Conservation (phyloP, 2,888 invertebrate species). For the Cheiracanthium punctorium region DNA sequence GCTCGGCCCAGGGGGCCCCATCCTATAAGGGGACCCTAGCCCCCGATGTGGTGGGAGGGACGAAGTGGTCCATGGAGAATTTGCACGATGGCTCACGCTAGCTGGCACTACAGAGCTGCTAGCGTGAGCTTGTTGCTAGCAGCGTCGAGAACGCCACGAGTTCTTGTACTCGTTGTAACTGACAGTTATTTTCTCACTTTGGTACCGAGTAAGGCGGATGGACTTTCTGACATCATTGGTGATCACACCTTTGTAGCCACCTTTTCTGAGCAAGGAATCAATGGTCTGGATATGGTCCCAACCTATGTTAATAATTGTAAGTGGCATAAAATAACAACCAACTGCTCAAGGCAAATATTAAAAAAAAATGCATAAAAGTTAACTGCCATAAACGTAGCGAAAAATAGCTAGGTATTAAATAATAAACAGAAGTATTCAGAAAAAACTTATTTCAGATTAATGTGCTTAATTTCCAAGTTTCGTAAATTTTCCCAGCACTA, state of each 20-base stretch:
- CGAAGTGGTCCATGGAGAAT: slow-evolving; percentile 36
- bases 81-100: slow-evolving; percentile 65
- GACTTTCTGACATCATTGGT: slow-evolving; percentile 90
- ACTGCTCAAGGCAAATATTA: no score
- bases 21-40: slow-evolving; percentile 34
- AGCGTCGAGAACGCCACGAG: slow-evolving; percentile 64
- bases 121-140: slow-evolving; percentile 70
- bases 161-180: slow-evolving; percentile 85
- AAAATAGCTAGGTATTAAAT: no score
- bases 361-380: no score
- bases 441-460: no score
- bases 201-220: slow-evolving; percentile 96
- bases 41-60: slow-evolving; percentile 30
- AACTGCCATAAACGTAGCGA: no score
- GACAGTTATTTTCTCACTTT: slow-evolving; percentile 95
- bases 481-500: no score
- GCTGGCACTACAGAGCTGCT: slow-evolving; percentile 52
- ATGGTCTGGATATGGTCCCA: slow-evolving; percentile 99
- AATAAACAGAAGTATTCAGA: no score
- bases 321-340: no score
- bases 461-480: no score
- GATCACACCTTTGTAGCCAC: slow-evolving; percentile 91
- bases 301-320: no score
- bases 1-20: slow-evolving; percentile 24
- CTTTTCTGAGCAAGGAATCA: slow-evolving; percentile 96